Percentiles rank a stretch among this genome's conserved stretches.
Evolutionary conservation across 2,113 vertebrate species (phyloP).

Genomic region (Peromyscus polionotus): DNA sequence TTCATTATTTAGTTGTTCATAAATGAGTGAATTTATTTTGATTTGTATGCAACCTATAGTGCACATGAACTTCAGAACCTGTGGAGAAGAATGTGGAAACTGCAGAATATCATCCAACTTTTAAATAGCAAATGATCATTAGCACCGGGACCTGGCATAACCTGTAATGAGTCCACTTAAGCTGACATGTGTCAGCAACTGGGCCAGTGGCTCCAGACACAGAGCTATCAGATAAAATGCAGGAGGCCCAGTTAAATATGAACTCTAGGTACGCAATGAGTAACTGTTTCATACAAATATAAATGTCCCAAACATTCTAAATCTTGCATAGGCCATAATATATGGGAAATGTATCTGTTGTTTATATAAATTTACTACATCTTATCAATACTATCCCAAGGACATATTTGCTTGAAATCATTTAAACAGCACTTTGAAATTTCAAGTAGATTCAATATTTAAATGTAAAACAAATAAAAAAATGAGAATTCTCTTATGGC

Average conservation of each 20-base stretch:
- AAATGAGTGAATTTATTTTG: constrained; percentile 19
- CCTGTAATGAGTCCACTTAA: neutral
- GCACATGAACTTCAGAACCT: neutral
- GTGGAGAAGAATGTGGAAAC: neutral
- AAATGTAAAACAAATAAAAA: constrained; percentile 61
- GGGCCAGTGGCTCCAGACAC: neutral
- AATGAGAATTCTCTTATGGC: constrained; percentile 36
- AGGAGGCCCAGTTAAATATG: neutral
- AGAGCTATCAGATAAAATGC: neutral
- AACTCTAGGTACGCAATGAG: constrained; percentile 7
- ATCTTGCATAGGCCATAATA: neutral
- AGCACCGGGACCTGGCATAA: neutral
- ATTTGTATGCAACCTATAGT: neutral
- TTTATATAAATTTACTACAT: constrained; percentile 53
- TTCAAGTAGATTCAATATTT: constrained; percentile 60
- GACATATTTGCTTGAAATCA: constrained; percentile 31
- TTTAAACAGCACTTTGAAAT: constrained; percentile 41
- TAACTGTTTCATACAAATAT: neutral
- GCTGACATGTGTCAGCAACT: neutral
- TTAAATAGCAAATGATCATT: neutral
- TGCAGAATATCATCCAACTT: neutral
- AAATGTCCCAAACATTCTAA: neutral
- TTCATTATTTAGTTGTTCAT: neutral
- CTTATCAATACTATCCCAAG: neutral
- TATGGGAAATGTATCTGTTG: neutral